phyloP scores from a whole-genome alignment of 1,140 invertebrate species.

The Bombus fervidus region DNA sequence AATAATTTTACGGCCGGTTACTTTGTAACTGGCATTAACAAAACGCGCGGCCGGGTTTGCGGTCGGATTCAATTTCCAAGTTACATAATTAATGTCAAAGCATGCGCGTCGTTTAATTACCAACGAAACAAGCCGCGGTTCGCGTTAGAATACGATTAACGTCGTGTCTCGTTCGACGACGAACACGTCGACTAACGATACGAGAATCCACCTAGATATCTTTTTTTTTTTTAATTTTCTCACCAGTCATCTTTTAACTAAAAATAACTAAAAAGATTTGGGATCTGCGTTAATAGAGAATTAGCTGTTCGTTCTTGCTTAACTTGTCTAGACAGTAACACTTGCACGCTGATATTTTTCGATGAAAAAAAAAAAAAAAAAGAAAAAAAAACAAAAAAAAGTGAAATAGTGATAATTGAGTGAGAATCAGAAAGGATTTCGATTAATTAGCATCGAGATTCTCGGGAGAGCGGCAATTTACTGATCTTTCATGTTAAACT shows the following conservation, averaged over 20 bases:
- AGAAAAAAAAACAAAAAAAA: not conserved
- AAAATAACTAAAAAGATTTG: not conserved
- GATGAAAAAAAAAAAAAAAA: not conserved
- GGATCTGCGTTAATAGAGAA: no score
- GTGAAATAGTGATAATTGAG: conserved; percentile 4
- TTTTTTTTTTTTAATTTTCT: not conserved
- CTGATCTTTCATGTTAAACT: conserved; percentile 34
- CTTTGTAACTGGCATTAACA: conserved; percentile 30
- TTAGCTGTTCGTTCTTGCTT: no score
- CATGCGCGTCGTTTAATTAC: conserved; percentile 41
- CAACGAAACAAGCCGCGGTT: not conserved
- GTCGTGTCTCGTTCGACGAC: not conserved
- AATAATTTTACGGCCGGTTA: conserved; percentile 45
- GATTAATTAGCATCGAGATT: conserved; percentile 31
- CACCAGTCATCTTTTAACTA: not conserved
- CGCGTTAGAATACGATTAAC: conserved; percentile 40
- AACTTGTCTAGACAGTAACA: no score
- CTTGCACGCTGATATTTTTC: not conserved
- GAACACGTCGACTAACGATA: not conserved
- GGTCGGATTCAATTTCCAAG: conserved; percentile 40
- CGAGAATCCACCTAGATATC: no score
- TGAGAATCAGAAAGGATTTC: not conserved
- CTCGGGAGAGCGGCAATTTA: conserved; percentile 8
- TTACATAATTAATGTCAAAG: conserved; percentile 45
- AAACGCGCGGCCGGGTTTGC: conserved; percentile 23